phyloP scores from a whole-genome alignment of 2,113 vertebrate genomes.

The Manacus vitellinus region DNA sequence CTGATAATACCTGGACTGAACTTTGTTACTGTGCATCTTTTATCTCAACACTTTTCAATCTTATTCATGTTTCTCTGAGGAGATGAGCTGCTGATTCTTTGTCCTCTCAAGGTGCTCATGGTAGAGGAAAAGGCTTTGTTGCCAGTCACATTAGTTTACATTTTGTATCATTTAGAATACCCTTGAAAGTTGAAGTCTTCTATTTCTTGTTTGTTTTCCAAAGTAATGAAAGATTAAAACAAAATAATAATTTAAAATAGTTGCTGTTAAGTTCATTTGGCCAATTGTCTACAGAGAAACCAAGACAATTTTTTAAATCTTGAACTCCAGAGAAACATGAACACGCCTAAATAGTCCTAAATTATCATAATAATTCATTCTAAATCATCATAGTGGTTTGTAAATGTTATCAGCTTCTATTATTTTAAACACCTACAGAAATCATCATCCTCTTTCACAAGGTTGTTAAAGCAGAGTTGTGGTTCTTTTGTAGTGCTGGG shows the following conservation, averaged over 20 bases:
- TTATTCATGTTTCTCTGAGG: not conserved
- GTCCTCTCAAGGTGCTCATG: not conserved
- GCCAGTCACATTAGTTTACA: not conserved
- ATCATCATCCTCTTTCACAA: not conserved
- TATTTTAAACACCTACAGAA: not conserved
- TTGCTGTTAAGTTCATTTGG: constrained; percentile 7
- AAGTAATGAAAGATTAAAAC: constrained; percentile 28
- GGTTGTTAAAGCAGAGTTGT: not conserved
- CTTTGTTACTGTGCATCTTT: not conserved
- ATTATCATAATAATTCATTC: not conserved
- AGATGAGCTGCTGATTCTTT: not conserved
- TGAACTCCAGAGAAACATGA: not conserved
- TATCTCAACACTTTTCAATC: not conserved
- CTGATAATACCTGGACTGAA: not conserved
- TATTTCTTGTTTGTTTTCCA: constrained; percentile 31
- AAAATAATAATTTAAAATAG: constrained; percentile 49
- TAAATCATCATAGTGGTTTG: not conserved
- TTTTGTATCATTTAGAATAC: not conserved
- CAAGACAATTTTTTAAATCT: not conserved
- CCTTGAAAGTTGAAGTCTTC: not conserved
- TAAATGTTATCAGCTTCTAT: not conserved
- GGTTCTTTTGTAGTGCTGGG: not conserved
- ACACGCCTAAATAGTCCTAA: not conserved
- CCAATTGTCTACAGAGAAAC: not conserved
- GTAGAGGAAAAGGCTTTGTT: constrained; percentile 19